phyloP scores from a whole-genome alignment of 1,140 invertebrate species.

The Psilanteris sp. region DNA sequence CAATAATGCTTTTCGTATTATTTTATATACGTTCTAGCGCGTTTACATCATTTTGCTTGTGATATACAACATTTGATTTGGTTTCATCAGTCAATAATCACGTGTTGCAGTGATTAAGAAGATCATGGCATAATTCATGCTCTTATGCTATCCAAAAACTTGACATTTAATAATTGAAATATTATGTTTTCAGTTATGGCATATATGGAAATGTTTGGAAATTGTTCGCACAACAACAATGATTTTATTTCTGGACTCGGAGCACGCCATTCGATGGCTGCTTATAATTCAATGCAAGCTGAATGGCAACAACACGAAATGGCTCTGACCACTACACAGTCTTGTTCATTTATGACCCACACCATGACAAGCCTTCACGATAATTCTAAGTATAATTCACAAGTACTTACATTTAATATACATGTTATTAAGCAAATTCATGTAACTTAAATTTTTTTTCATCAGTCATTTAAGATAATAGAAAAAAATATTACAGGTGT shows the following conservation, averaged over 20 bases:
- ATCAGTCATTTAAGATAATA: no score
- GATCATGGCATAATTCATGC: constrained; percentile 10
- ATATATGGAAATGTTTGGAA: constrained; percentile 97
- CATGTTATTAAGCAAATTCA: constrained; percentile 1
- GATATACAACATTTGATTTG: constrained; percentile 22
- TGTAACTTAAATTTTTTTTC: no score
- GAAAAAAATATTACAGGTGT: no score
- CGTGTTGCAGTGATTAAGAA: constrained; percentile 31
- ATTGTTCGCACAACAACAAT: constrained; percentile 88
- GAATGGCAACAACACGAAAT: constrained; percentile 84
- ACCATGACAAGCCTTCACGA: constrained; percentile 77
- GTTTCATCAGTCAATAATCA: constrained; percentile 19
- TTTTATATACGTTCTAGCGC: constrained; percentile 68
- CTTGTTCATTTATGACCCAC: constrained; percentile 81
- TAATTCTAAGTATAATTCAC: constrained; percentile 70
- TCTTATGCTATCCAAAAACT: not conserved
- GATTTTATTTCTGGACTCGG: constrained; percentile 84
- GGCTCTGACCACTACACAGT: constrained; percentile 82
- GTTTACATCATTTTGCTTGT: constrained; percentile 54
- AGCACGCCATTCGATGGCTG: constrained; percentile 89
- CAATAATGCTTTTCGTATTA: constrained; percentile 53
- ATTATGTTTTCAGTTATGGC: constrained; percentile 90
- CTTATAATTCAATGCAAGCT: constrained; percentile 86
- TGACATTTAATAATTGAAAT: not conserved
- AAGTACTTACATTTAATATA: not conserved